Evolutionary conservation across 2,113 vertebrate genomes (phyloP).

Genomic region (Acanthochromis polyacanthus): DNA sequence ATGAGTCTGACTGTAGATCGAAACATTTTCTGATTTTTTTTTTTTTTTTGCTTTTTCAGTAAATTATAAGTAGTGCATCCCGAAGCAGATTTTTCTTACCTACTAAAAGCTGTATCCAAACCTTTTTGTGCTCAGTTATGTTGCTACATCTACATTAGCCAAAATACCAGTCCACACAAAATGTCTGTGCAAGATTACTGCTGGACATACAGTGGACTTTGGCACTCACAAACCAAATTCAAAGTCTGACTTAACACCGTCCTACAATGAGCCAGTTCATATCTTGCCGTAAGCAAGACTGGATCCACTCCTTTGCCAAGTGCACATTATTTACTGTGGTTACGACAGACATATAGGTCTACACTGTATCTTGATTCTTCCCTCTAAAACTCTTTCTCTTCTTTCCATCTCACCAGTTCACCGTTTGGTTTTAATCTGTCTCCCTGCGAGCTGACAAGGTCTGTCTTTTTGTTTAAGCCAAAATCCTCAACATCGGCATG

Average conservation of each 20-base stretch:
- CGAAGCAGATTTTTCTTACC: background rate
- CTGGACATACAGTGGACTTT: background rate
- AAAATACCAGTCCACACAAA: background rate
- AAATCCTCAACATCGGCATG: constrained; percentile 52
- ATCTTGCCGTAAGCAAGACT: constrained; percentile 20
- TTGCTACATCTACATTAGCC: background rate
- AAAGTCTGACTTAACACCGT: constrained; percentile 11
- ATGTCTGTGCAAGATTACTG: background rate
- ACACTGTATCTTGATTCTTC: constrained; percentile 28
- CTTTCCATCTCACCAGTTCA: constrained; percentile 15
- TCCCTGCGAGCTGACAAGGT: constrained; percentile 35
- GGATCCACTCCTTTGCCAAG: constrained; percentile 39
- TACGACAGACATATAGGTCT: constrained; percentile 19
- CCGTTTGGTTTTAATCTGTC: constrained; percentile 10
- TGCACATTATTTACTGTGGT: constrained; percentile 31
- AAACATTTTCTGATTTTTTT: too few relatives aligned
- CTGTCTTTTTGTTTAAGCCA: constrained; percentile 48
- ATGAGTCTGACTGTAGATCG: background rate
- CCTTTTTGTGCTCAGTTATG: background rate
- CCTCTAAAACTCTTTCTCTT: constrained; percentile 17
- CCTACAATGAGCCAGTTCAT: constrained; percentile 3
- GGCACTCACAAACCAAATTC: constrained; percentile 1
- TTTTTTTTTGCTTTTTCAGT: too few relatives aligned
- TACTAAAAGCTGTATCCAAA: background rate
- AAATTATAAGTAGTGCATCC: too few relatives aligned